Evolutionary conservation across 2,888 invertebrate genomes (phyloP).

Genomic region (Aradus depressus): DNA sequence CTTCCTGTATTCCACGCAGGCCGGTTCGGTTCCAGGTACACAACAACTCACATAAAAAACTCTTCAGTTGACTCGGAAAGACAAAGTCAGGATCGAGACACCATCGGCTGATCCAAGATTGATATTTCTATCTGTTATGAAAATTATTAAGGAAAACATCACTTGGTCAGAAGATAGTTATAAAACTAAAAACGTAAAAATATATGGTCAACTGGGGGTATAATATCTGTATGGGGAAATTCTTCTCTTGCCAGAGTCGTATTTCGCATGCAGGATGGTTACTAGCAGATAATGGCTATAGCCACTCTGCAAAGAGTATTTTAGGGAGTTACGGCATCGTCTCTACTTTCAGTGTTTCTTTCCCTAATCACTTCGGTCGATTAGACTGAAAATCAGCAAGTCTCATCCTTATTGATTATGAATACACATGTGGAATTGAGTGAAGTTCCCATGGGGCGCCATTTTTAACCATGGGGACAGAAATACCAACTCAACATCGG

Average conservation of each 20-base stretch:
- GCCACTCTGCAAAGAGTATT: neutral
- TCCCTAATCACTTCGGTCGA: no score
- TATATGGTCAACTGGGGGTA: neutral
- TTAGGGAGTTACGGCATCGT: no score
- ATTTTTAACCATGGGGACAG: no score
- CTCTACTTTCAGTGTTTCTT: no score
- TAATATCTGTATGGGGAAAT: neutral
- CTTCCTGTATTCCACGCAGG: no score
- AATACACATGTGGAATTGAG: no score
- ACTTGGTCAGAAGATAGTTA: neutral
- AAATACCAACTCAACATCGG: no score
- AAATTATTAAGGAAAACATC: constrained; percentile 24
- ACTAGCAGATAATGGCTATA: neutral
- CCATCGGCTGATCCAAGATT: constrained; percentile 61
- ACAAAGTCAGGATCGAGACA: constrained; percentile 67
- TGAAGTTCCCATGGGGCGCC: no score
- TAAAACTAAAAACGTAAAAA: neutral
- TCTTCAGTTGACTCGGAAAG: constrained; percentile 67
- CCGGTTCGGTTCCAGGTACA: no score
- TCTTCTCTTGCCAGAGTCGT: neutral
- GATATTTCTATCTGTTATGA: constrained; percentile 65
- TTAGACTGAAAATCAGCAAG: no score
- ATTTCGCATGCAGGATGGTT: neutral
- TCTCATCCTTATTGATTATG: no score
- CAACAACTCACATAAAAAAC: constrained; percentile 70